phyloP scores from a whole-genome alignment of 2,888 invertebrate genomes.

The Microplitis deprimator region DNA sequence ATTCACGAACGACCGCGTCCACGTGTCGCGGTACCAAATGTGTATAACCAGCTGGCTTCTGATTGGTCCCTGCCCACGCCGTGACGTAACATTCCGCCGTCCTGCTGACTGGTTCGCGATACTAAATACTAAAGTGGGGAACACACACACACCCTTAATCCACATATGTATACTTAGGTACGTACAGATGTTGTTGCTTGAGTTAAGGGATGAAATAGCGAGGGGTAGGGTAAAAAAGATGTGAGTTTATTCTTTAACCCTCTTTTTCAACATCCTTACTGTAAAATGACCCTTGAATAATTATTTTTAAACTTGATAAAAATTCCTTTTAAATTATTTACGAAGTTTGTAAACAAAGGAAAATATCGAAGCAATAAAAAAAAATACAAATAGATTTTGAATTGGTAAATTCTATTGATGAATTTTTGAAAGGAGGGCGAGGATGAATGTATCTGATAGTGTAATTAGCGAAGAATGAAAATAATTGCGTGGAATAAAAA shows the following conservation, averaged over 20 bases:
- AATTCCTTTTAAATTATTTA: not conserved
- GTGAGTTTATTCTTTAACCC: not conserved
- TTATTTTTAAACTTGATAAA: not conserved
- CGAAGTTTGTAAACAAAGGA: too few species aligned
- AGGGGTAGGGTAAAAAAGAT: not conserved
- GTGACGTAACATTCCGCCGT: slow-evolving; percentile 46
- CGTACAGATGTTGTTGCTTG: not conserved
- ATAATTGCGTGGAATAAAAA: not conserved
- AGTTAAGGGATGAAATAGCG: not conserved
- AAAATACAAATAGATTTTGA: too few species aligned
- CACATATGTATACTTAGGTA: not conserved
- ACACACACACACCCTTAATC: slow-evolving; percentile 9
- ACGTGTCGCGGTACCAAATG: slow-evolving; percentile 19
- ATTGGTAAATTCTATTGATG: too few species aligned
- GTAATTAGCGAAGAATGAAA: not conserved
- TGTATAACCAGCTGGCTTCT: slow-evolving; percentile 37
- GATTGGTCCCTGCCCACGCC: slow-evolving; percentile 41
- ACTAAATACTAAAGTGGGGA: slow-evolving; percentile 26
- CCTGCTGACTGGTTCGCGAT: slow-evolving; percentile 47
- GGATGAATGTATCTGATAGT: not conserved
- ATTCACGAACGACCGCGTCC: slow-evolving; percentile 14
- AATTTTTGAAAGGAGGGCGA: not conserved
- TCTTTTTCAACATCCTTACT: not conserved
- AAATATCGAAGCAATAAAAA: not conserved
- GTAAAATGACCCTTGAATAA: not conserved